A percentile compares a stretch with the other conserved stretches of the same genome.
Conservation (phyloP, 2,113 vertebrate species). For the Pungitius pungitius region DNA sequence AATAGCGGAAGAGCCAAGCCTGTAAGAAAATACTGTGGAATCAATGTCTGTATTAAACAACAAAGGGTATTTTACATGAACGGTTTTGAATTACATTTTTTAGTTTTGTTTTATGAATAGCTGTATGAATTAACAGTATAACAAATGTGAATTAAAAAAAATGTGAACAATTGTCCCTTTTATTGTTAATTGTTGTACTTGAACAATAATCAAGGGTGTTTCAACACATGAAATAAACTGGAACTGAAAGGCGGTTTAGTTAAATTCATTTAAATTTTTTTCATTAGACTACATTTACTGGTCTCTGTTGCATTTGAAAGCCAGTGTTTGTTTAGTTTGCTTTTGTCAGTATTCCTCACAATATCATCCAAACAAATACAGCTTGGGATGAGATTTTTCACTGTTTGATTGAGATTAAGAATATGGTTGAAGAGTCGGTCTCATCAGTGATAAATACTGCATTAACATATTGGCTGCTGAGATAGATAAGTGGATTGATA, state of each 20-base stretch:
- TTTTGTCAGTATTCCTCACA: constrained; percentile 71
- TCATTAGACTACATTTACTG: constrained; percentile 55
- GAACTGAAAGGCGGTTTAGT: constrained; percentile 69
- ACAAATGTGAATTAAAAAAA: constrained; percentile 82
- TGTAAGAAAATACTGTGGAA: constrained; percentile 74
- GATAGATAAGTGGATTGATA: constrained; percentile 5
- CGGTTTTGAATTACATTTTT: constrained; percentile 73
- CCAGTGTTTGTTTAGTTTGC: constrained; percentile 69
- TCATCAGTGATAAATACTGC: constrained; percentile 46
- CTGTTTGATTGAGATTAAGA: constrained; percentile 30
- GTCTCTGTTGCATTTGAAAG: constrained; percentile 59
- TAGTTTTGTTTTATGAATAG: constrained; percentile 79
- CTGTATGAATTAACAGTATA: constrained; percentile 82
- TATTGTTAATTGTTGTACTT: constrained; percentile 84
- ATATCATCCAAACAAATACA: constrained; percentile 41
- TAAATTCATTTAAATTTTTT: constrained; percentile 62
- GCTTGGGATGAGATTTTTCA: constrained; percentile 38
- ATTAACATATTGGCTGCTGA: constrained; percentile 45
- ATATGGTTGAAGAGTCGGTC: constrained; percentile 35
- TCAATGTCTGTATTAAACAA: constrained; percentile 76
- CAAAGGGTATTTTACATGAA: constrained; percentile 79
- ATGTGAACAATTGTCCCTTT: constrained; percentile 83
- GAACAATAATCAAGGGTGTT: constrained; percentile 81
- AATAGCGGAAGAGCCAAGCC: constrained; percentile 57
- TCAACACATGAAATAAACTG: constrained; percentile 80